Percentiles rank a stretch among this genome's conserved stretches.
phyloP scores from a whole-genome alignment of 2,797 vertebrate species.

The Falco cherrug region DNA sequence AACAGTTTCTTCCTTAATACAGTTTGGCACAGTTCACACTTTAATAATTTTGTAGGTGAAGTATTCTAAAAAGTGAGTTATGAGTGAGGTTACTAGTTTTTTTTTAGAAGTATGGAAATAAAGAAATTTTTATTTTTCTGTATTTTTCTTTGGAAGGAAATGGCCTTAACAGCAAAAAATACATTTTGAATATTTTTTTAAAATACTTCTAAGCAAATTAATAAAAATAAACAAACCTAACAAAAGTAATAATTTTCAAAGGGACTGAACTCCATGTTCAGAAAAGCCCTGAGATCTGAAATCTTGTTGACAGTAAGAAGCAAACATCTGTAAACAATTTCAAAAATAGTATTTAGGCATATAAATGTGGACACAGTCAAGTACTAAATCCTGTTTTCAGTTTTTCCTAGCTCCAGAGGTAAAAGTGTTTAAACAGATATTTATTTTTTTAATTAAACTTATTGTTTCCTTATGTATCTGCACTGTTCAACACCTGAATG shows the following conservation, averaged over 20 bases:
- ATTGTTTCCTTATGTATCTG: not conserved
- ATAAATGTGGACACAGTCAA: not conserved
- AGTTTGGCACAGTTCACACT: not conserved
- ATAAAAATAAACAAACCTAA: not conserved
- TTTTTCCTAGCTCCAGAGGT: not conserved
- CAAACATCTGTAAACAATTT: not conserved
- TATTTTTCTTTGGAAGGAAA: not conserved
- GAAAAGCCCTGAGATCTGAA: not conserved
- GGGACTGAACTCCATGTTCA: not conserved
- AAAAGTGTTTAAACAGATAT: not conserved
- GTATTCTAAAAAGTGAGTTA: not conserved
- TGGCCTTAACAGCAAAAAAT: not conserved
- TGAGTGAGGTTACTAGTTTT: not conserved
- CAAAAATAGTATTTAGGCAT: not conserved
- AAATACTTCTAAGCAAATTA: not conserved
- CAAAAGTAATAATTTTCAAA: not conserved
- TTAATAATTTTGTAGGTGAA: not conserved
- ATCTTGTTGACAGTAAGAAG: not conserved
- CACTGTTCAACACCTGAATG: not conserved
- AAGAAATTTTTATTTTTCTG: not conserved
- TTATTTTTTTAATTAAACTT: not conserved
- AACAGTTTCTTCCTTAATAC: not conserved
- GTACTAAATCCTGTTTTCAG: not conserved
- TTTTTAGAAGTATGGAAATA: not conserved
- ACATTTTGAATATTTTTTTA: not conserved